phyloP scores from a whole-genome alignment of 2,888 invertebrate species.

The Orthosia cruda region DNA sequence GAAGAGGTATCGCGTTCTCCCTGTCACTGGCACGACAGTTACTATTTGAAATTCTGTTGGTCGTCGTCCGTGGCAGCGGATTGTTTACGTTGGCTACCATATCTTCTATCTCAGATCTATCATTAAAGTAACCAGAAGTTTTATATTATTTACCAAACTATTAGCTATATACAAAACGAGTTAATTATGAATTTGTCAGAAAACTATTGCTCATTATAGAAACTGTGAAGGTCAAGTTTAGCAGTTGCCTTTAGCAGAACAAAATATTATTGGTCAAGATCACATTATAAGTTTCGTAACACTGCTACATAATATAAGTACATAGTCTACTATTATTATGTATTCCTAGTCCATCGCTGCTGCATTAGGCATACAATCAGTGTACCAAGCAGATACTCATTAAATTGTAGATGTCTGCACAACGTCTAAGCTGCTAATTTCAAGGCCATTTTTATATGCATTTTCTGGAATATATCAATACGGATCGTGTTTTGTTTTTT shows the following conservation, averaged over 20 bases:
- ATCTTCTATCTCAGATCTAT: background rate
- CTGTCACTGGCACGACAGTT: background rate
- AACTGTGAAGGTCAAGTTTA: background rate
- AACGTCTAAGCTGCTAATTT: background rate
- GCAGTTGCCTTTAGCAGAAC: background rate
- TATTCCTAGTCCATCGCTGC: slow-evolving; percentile 27
- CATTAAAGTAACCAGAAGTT: background rate
- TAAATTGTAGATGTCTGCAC: background rate
- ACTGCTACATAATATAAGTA: slow-evolving; percentile 1
- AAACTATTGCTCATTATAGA: background rate
- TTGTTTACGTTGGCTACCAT: background rate
- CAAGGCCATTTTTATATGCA: slow-evolving; percentile 18
- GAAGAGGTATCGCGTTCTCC: too few species aligned
- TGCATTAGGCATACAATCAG: slow-evolving; percentile 36
- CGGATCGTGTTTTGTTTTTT: slow-evolving; percentile 2
- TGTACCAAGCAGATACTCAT: slow-evolving; percentile 9
- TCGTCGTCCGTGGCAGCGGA: background rate
- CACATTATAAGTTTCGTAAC: background rate
- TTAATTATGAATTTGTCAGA: background rate
- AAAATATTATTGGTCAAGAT: background rate
- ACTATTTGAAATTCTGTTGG: background rate
- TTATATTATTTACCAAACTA: too few species aligned
- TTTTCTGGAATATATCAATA: background rate
- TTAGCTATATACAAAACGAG: background rate
- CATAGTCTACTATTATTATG: slow-evolving; percentile 10